phyloP scores from a whole-genome alignment of 64 coral and sea anemone genomes.

The Porites lutea region DNA sequence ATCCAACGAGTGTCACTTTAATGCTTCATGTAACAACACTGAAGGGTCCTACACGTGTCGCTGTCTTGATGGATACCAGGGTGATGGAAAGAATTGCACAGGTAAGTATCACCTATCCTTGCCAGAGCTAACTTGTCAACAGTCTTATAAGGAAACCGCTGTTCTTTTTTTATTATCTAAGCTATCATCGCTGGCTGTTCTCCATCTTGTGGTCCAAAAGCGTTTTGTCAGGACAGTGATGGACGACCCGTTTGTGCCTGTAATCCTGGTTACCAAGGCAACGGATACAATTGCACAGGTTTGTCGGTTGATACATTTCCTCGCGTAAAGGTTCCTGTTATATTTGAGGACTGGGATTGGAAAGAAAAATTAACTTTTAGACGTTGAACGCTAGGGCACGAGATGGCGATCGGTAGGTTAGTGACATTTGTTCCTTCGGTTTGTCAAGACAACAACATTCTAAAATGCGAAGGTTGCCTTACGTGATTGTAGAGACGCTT shows the following conservation, averaged over 20 bases:
- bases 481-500: too few species aligned
- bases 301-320: too few species aligned
- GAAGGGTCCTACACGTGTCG: conserved; percentile 29
- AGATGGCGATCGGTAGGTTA: too few species aligned
- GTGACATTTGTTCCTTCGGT: too few species aligned
- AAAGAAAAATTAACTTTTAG: too few species aligned
- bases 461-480: too few species aligned
- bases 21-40: conserved; percentile 61
- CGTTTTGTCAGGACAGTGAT: conserved; percentile 10
- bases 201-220: conserved; percentile 37
- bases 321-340: too few species aligned
- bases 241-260: conserved; percentile 21
- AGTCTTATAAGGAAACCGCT: not conserved
- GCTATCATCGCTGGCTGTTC: not conserved
- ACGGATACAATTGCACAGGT: conserved; percentile 25
- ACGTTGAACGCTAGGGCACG: too few species aligned
- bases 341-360: too few species aligned
- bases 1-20: conserved; percentile 4
- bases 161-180: not conserved
- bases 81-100: conserved; percentile 3
- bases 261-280: conserved; percentile 38
- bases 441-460: too few species aligned
- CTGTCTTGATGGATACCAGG: conserved; percentile 36
- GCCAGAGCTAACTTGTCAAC: too few species aligned
- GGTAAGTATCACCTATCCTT: not conserved